These are phyloP conservation scores for Tetheella fluctuosa DNA, from an alignment of 2,888 invertebrate species.

Conservation along the genomic window DNA sequence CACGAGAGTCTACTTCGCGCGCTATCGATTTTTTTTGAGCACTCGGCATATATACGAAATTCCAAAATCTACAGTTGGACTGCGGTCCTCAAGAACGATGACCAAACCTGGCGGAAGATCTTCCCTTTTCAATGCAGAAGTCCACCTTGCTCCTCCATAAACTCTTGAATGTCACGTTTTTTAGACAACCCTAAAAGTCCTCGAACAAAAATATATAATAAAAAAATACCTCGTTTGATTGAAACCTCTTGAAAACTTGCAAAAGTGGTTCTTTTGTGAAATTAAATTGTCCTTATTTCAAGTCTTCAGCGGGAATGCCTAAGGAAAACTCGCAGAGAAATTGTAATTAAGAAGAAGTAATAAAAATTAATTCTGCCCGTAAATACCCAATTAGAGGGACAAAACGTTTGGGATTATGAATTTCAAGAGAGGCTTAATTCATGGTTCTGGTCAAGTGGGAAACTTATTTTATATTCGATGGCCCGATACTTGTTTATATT, in stretches of 20 bases:
- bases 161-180: background rate
- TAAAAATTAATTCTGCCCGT: background rate
- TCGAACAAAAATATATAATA: background rate
- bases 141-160: too few species aligned
- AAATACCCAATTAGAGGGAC: conserved; percentile 1
- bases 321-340: background rate
- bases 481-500: background rate
- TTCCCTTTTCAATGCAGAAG: too few species aligned
- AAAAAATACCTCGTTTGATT: background rate
- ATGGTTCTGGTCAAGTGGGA: background rate
- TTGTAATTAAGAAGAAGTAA: conserved; percentile 6
- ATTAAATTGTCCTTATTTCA: conserved; percentile 9
- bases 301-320: background rate
- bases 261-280: background rate
- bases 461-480: background rate
- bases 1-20: too few species aligned
- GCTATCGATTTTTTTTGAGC: too few species aligned
- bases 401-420: conserved; percentile 9
- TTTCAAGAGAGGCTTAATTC: background rate
- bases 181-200: background rate
- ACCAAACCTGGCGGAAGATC: too few species aligned
- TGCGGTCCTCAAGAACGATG: too few species aligned
- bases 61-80: too few species aligned
- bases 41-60: too few species aligned
- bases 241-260: background rate